phyloP scores from a whole-genome alignment of 2,113 vertebrate genomes.

The Myodes glareolus region DNA sequence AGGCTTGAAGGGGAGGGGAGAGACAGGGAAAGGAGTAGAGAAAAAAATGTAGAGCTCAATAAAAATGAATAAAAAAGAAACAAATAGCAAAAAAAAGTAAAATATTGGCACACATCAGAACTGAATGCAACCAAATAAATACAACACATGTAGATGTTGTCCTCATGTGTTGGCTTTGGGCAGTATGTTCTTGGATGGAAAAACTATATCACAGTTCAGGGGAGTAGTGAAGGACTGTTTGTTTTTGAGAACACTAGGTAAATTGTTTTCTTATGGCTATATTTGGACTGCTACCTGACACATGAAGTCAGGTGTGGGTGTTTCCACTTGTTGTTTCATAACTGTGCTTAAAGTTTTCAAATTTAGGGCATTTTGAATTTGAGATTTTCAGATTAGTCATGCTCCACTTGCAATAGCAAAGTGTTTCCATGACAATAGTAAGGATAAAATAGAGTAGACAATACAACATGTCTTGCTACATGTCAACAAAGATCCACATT shows the following conservation, averaged over 20 bases:
- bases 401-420: background rate
- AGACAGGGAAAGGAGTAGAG: too few species aligned
- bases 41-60: too few species aligned
- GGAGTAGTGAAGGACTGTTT: accelerated
- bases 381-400: background rate
- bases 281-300: background rate
- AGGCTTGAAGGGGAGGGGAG: too few species aligned
- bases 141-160: background rate
- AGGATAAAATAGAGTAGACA: slow-evolving; percentile 45
- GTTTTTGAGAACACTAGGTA: background rate
- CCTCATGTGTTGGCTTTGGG: background rate
- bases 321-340: background rate
- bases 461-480: background rate
- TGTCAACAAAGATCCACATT: background rate
- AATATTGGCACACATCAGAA: background rate
- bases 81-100: too few species aligned
- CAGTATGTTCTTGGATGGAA: background rate
- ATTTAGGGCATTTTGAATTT: background rate
- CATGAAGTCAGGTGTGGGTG: background rate
- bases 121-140: background rate
- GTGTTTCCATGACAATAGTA: background rate
- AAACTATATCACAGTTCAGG: background rate
- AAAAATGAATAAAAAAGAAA: too few species aligned
- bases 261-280: background rate
- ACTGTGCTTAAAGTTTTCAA: background rate